Conservation (phyloP, 2,888 invertebrate species). For the Drosophila leonis region DNA sequence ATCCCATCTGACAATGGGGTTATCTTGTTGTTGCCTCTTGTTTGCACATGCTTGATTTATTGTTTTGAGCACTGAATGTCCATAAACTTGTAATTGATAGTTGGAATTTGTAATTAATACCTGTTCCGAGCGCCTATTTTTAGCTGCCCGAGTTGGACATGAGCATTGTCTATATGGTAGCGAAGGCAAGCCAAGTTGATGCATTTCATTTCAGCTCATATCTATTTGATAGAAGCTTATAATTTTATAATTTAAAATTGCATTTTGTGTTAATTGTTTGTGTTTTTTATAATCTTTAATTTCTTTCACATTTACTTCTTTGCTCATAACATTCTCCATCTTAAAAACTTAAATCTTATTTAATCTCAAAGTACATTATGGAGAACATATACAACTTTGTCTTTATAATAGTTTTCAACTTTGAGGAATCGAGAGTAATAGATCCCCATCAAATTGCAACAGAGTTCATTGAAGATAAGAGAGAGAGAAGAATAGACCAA, state of each 20-base stretch:
- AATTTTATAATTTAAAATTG: not conserved
- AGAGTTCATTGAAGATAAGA: not conserved
- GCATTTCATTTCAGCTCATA: not conserved
- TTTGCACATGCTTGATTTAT: constrained; percentile 77
- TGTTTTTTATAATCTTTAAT: too few species aligned
- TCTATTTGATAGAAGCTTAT: not conserved
- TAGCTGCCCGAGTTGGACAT: constrained; percentile 13
- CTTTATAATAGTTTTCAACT: not conserved
- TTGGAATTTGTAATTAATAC: constrained; percentile 56
- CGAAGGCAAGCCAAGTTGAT: not conserved
- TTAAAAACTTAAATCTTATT: not conserved
- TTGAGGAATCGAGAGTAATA: not conserved
- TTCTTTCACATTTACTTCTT: not conserved
- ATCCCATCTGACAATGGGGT: constrained; percentile 15
- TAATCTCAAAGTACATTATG: not conserved
- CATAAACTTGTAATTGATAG: constrained; percentile 58
- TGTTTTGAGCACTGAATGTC: constrained; percentile 35
- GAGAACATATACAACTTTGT: not conserved
- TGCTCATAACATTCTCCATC: not conserved
- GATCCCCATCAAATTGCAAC: not conserved
- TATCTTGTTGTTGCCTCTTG: constrained; percentile 42
- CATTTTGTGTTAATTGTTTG: too few species aligned
- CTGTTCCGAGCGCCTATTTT: constrained; percentile 24
- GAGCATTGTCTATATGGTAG: not conserved
- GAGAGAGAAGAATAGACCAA: not conserved